A percentile compares a stretch with the other conserved stretches of the same genome.
Conservation (phyloP, 2,888 invertebrate species). For the Ochropacha duplaris region DNA sequence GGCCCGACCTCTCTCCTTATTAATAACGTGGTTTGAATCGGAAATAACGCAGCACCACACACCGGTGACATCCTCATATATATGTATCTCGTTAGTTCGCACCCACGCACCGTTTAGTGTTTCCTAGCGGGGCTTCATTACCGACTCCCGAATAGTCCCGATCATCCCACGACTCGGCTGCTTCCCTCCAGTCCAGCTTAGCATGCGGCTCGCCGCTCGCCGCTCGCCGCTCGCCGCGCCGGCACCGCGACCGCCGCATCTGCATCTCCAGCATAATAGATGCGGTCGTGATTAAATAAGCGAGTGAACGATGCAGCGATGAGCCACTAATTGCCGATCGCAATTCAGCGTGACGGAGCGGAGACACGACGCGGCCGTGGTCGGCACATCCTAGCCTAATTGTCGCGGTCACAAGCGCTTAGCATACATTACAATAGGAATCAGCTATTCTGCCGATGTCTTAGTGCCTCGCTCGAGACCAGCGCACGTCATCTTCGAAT, state of each 20-base stretch:
- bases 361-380: constrained; percentile 53
- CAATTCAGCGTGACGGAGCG: constrained; percentile 56
- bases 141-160: constrained; percentile 21
- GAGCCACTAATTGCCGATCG: constrained; percentile 62
- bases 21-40: constrained; percentile 76
- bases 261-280: constrained; percentile 49
- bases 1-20: constrained; percentile 61
- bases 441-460: constrained; percentile 64
- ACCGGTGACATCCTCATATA: constrained; percentile 21
- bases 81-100: constrained; percentile 17
- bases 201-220: constrained; percentile 25
- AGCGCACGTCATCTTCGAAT: constrained; percentile 20
- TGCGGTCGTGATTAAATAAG: constrained; percentile 66
- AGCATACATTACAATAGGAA: constrained; percentile 78
- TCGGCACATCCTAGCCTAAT: constrained; percentile 63
- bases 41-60: constrained; percentile 37
- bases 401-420: constrained; percentile 68
- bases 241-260: constrained; percentile 12
- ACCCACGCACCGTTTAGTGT: constrained; percentile 21
- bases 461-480: constrained; percentile 52
- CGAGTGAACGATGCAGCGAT: constrained; percentile 51
- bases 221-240: constrained; percentile 24
- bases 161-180: constrained; percentile 16
- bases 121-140: constrained; percentile 2
- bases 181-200: constrained; percentile 43